phyloP scores from a whole-genome alignment of 37 sponge, comb jelly and placozoan genomes.

The Dysidea cf. avara region DNA sequence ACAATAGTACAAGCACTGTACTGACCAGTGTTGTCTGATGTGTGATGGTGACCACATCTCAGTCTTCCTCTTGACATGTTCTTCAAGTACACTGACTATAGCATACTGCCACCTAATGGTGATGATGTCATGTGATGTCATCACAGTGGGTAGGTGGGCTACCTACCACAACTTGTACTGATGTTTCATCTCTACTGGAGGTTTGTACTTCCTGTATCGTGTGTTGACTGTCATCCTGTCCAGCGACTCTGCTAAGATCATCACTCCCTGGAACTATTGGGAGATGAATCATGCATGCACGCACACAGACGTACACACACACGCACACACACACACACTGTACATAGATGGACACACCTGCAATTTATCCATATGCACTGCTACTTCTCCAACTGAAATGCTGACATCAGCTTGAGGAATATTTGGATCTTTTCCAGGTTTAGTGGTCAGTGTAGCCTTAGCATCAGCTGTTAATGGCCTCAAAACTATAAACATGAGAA shows the following conservation, averaged over 20 bases:
- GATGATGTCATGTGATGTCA: no score
- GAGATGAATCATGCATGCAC: background rate
- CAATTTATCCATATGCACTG: slow-evolving; percentile 39
- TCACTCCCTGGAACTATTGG: slow-evolving; percentile 10
- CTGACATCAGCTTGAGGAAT: slow-evolving; percentile 16
- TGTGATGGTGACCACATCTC: no score
- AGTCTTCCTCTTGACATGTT: no score
- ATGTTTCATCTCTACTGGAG: background rate
- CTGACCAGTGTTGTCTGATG: no score
- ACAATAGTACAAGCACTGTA: no score
- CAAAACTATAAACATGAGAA: slow-evolving; percentile 13
- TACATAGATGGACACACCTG: no score
- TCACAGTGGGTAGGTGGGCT: no score
- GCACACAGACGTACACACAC: no score
- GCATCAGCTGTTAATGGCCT: slow-evolving; percentile 42
- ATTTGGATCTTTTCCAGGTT: slow-evolving; percentile 39
- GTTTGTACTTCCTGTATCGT: slow-evolving; percentile 3
- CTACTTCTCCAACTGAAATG: slow-evolving; percentile 33
- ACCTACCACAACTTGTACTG: background rate
- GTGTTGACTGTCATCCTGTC: slow-evolving; percentile 26
- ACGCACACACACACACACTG: no score
- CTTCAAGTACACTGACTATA: no score
- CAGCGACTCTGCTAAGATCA: slow-evolving; percentile 9
- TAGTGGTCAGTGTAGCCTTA: slow-evolving; percentile 35
- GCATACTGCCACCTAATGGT: no score